Evolutionary conservation across 2,113 vertebrate genomes (phyloP).

Genomic region (Taurulus bubalis): DNA sequence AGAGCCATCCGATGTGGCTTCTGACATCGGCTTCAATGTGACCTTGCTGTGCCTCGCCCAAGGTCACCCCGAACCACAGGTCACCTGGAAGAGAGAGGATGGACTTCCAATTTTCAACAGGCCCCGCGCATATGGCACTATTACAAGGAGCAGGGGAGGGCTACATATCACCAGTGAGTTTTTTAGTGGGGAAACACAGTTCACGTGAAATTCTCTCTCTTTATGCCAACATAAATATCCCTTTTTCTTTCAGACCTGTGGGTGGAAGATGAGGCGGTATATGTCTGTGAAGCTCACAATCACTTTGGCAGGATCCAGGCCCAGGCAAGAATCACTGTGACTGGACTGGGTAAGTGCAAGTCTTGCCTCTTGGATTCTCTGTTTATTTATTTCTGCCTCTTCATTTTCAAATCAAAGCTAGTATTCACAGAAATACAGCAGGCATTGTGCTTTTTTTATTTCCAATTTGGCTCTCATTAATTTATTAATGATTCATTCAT

Average conservation of each 20-base stretch:
- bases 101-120: constrained; percentile 83
- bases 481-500: background rate
- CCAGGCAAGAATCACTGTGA: constrained; percentile 87
- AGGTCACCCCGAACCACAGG: constrained; percentile 90
- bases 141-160: constrained; percentile 85
- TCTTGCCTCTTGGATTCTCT: background rate
- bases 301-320: constrained; percentile 93
- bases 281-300: constrained; percentile 95
- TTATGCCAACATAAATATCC: background rate
- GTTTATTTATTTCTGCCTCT: background rate
- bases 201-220: background rate
- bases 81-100: constrained; percentile 89
- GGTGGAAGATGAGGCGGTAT: constrained; percentile 91
- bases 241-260: constrained; percentile 87
- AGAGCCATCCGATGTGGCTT: constrained; percentile 85
- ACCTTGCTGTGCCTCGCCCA: constrained; percentile 87
- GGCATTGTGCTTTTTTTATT: background rate
- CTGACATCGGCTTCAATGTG: constrained; percentile 90
- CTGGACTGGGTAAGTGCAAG: constrained; percentile 89
- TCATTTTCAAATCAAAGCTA: background rate
- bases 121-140: constrained; percentile 77
- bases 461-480: background rate
- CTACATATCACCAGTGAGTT: constrained; percentile 88
- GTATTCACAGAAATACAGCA: background rate
- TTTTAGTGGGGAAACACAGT: background rate